Conservation (phyloP, 2,113 vertebrate species). For the Danio rerio region GRCz12tu NC_133200.1:23215001-23215500, state of each 20-base stretch:
- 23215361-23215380: not conserved
- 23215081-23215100: too few relatives aligned
- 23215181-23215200: not conserved
- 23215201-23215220: conserved; percentile 10
- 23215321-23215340: not conserved
- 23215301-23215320: conserved; percentile 10
- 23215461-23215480: not conserved
- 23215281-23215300: not conserved
- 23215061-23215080: too few relatives aligned
- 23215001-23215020: too few relatives aligned
- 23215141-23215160: too few relatives aligned
- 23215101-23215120: too few relatives aligned
- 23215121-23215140: too few relatives aligned
- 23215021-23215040: too few relatives aligned
- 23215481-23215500: conserved; percentile 7
- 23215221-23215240: not conserved
- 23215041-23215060: too few relatives aligned
- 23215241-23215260: not conserved
- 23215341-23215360: not conserved
- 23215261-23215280: not conserved
- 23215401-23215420: not conserved
- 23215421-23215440: not conserved
- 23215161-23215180: too few relatives aligned
- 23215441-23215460: not conserved
- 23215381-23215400: not conserved